A percentile compares a stretch with the other conserved stretches of the same genome.
These are phyloP conservation scores for Lacanobia wlatinum DNA, from an alignment of 2,888 invertebrate genomes.

Conservation along the genomic window DNA sequence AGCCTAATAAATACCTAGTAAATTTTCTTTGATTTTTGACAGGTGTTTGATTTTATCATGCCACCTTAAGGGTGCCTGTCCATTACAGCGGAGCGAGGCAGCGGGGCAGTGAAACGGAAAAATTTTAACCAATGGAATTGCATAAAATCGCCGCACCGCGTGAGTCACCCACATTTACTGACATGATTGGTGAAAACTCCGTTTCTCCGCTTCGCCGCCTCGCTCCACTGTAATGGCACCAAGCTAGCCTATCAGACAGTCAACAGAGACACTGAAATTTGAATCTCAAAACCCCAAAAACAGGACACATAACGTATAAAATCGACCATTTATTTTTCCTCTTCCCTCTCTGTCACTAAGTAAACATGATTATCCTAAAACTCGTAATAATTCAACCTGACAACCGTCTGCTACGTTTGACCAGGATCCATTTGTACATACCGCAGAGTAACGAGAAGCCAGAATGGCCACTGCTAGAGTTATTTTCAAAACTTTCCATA, in stretches of 20 bases:
- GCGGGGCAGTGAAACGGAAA: no score
- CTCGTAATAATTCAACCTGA: slow-evolving; percentile 7
- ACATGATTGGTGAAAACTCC: no score
- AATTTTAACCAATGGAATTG: no score
- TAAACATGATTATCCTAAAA: slow-evolving; percentile 24
- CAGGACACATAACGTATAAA: background rate
- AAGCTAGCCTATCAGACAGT: no score
- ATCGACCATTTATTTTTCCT: background rate
- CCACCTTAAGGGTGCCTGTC: no score
- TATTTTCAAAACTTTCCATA: background rate
- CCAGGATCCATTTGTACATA: slow-evolving; percentile 36
- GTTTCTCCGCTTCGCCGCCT: no score
- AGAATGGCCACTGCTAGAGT: background rate
- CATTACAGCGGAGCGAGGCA: no score
- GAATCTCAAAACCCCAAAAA: no score
- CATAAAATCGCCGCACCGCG: no score
- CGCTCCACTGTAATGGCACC: no score
- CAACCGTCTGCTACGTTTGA: slow-evolving; percentile 10
- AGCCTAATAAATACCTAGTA: background rate
- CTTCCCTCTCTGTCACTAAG: background rate
- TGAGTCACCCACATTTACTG: no score
- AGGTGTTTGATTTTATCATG: no score
- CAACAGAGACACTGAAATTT: background rate
- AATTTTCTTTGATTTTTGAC: background rate
- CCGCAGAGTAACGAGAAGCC: background rate